Evolutionary conservation across 2,888 invertebrate species (phyloP).

Genomic region (Ophioninae sp.): DNA sequence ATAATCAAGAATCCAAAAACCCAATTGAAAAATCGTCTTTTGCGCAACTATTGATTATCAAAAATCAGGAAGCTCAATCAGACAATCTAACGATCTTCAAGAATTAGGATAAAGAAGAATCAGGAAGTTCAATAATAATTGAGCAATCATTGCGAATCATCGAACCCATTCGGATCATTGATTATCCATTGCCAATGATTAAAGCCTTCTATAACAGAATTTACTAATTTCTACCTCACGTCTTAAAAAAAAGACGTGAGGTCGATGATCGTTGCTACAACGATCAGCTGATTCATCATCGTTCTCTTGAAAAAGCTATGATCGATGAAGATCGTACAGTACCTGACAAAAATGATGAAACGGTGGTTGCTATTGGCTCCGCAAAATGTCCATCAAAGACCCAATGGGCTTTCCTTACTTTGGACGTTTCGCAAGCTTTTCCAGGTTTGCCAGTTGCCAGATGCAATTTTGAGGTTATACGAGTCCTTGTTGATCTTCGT

Average conservation of each 20-base stretch:
- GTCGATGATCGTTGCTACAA: no score
- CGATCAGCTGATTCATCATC: neutral
- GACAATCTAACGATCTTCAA: no score
- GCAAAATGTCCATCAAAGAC: neutral
- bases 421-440: neutral
- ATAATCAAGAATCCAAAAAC: no score
- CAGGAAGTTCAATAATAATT: no score
- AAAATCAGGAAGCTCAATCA: no score
- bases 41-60: no score
- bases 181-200: neutral
- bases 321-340: neutral
- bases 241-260: no score
- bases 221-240: neutral
- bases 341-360: slow-evolving; percentile 17
- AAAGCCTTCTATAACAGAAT: neutral
- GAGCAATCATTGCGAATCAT: no score
- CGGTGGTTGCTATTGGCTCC: neutral
- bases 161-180: neutral
- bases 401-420: neutral
- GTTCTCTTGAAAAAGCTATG: neutral
- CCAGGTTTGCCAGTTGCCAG: neutral
- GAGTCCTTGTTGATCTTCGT: slow-evolving; percentile 10
- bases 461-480: neutral
- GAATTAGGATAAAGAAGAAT: no score
- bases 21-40: no score